Evolutionary conservation across 2,797 vertebrate species (phyloP), one percentile per base, ranked within the genome.

Genomic region (Botia almorhae): DNA sequence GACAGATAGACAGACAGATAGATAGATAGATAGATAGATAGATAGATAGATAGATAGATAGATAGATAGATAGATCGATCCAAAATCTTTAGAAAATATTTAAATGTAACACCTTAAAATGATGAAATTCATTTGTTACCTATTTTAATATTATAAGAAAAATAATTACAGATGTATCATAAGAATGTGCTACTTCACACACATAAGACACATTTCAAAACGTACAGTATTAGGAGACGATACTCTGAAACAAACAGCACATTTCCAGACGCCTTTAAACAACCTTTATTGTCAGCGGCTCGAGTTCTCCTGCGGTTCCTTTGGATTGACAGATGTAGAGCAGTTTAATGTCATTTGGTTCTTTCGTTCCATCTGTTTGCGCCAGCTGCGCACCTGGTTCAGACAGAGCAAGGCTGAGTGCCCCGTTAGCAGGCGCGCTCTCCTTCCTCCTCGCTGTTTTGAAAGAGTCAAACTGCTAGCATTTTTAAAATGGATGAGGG

Each of bases 381-480:
- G 43, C 60, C 58, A 76, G 82, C 58, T 72, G 73, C 3, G 4
- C 65, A 68, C 64, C 48, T 68, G 73, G 64, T 80, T 65, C 73
- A 11, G 29, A 68, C 43, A 16, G 64, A 81, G n/a, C 14, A 13
- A n/a, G n/a, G 71, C 39, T 23, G 29, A 55, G 46, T 46, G 61
- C 23, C 51, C 19, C 36, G 53, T 17, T 33, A 81, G 69, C 46
- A 80, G 56, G 21, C 48, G 78, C 86, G 91, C n/a, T n/a, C n/a
- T n/a, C n/a, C n/a, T 82, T 84, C 90, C 91, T 80, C 83, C 85
- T 87, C 88, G 88, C 87, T 91, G 90, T 91, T 91, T 91, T 87
- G 87, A 89, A 89, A 85, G 61, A 81, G 46, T 76, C 69, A 73
- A 64, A 64, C 81, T 72, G 71, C 79, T 68, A 60, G 50, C 67